A percentile compares a stretch with the other conserved stretches of the same genome.
Evolutionary conservation across 2,113 vertebrate genomes (phyloP).

Genomic region (Pristiophorus japonicus): DNA sequence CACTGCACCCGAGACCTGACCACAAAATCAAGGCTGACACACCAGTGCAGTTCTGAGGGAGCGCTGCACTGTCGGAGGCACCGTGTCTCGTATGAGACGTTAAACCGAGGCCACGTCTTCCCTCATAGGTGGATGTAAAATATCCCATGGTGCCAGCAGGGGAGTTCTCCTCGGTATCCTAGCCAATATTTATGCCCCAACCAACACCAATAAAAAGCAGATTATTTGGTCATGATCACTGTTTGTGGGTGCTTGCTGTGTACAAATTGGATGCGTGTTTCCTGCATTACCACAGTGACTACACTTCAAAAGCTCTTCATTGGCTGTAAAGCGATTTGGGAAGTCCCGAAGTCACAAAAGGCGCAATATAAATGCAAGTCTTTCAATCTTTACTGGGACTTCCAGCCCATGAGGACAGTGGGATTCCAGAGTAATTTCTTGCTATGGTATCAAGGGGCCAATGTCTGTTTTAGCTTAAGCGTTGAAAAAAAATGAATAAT

Average conservation of each 20-base stretch:
- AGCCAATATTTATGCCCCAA: background rate
- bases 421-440: background rate
- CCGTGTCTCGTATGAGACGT: background rate
- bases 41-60: background rate
- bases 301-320: background rate
- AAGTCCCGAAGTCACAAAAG: background rate
- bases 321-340: background rate
- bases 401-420: background rate
- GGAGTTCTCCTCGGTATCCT: background rate
- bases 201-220: too few species aligned
- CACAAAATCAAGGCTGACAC: too few species aligned
- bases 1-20: too few species aligned
- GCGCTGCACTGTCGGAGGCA: background rate
- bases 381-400: background rate
- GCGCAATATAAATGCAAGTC: background rate
- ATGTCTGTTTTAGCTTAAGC: too few species aligned
- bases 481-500: too few species aligned
- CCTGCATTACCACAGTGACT: background rate
- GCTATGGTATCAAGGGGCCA: too few species aligned
- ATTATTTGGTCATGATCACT: background rate
- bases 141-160: background rate
- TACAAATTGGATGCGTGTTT: background rate
- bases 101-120: background rate
- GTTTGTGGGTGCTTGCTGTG: background rate
- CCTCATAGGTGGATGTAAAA: background rate